Evolutionary conservation across 2,113 vertebrate genomes (phyloP), one percentile per base, ranked within the genome.

Genomic region (Prietella phreatophila): DNA sequence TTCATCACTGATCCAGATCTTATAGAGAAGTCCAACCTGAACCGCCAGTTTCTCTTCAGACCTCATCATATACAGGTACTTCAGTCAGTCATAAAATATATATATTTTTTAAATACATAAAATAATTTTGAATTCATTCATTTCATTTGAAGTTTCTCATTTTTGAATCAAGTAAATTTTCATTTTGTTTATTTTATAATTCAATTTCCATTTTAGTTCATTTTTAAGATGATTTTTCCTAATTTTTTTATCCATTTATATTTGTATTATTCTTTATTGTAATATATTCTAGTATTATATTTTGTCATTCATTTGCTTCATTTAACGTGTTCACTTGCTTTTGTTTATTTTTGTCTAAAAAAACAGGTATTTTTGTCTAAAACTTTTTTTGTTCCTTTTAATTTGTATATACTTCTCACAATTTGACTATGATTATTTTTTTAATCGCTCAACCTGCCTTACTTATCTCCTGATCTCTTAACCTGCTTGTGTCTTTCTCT

Each of bases 21-120:
- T 91, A 99, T 99, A 91, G 98, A 99, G 95, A 99, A 99, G 93
- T 99, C 98, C 61, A 99, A 99, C 93, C 95, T 99, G 89, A 99
- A 99, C 91, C 95, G 98, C 50, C 98, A 99, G 93, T 99, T 99
- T 93, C 97, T 99, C 65, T 99, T 99, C 92, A 96, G 98, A 93
- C 97, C 98, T 85, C 96, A 96, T 90, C 98, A 99, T 89, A 99
- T 99, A 94, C 98, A 98, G 97, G 98, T n/a, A n/a, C n/a, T n/a
- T n/a, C n/a, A n/a, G n/a, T n/a, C n/a, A n/a, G 42, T 42, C 42
- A 42, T 42, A 42, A 42, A 42, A 42, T 42, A 5, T 5, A n/a
- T n/a, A n/a, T n/a, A n/a, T n/a, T n/a, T n/a, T n/a, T n/a, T n/a
- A n/a, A n/a, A n/a, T n/a, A n/a, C n/a, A n/a, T n/a, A n/a, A n/a